These are phyloP conservation scores for Cryptotermes secundus DNA, from an alignment of 1,140 invertebrate species.

Conservation along the genomic window DNA sequence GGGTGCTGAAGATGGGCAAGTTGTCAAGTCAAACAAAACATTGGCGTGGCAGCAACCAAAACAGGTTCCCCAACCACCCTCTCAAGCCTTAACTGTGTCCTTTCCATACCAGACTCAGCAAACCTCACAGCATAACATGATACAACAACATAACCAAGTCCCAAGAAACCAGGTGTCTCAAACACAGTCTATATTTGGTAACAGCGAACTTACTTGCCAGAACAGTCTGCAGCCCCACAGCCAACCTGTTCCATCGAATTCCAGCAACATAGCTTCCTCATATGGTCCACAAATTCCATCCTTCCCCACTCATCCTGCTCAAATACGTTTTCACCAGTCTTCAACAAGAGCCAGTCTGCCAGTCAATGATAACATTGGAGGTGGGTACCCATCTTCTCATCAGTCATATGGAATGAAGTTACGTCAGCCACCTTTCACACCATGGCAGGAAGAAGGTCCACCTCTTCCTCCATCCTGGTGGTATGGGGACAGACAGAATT, in stretches of 20 bases:
- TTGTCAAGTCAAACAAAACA: slow-evolving; percentile 11
- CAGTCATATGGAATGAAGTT: background rate
- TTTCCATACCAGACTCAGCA: background rate
- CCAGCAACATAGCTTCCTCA: background rate
- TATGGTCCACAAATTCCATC: background rate
- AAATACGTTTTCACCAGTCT: background rate
- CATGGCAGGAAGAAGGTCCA: slow-evolving; percentile 1
- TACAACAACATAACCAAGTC: background rate
- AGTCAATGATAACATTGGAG: background rate
- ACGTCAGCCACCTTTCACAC: background rate
- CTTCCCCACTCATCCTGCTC: background rate
- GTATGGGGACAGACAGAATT: background rate
- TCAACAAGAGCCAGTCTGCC: background rate
- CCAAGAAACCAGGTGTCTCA: background rate
- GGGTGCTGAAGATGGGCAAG: slow-evolving; percentile 36
- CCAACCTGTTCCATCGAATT: background rate
- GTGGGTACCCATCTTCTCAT: background rate
- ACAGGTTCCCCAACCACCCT: background rate
- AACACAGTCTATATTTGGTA: background rate
- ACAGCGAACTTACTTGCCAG: background rate
- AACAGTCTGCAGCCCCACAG: background rate
- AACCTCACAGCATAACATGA: background rate
- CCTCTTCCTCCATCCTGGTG: background rate
- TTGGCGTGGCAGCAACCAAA: slow-evolving; percentile 24
- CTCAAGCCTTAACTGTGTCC: background rate